Percentiles rank a stretch among this genome's conserved stretches.
Conservation (phyloP, 2,797 vertebrate species). For the Acropternis orthonyx region DNA sequence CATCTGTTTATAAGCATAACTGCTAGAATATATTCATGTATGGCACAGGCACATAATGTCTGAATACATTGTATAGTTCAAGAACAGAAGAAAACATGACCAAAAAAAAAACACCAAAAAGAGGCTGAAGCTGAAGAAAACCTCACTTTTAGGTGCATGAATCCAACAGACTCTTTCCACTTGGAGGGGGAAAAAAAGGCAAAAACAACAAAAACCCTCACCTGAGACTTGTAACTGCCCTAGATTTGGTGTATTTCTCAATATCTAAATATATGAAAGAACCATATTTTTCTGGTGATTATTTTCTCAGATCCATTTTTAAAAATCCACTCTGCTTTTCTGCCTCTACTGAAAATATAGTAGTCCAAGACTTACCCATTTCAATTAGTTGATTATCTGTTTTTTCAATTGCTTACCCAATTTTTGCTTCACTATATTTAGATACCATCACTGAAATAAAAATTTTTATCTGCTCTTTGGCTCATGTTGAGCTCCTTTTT, state of each 20-base stretch:
- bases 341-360: background rate
- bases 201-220: background rate
- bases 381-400: background rate
- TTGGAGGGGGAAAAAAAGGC: background rate
- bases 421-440: background rate
- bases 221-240: background rate
- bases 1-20: conserved; percentile 67
- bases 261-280: background rate
- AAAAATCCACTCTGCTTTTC: background rate
- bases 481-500: background rate
- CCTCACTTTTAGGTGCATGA: background rate
- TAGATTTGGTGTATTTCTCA: background rate
- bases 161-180: background rate
- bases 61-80: background rate
- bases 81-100: background rate
- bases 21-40: conserved; percentile 41
- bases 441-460: background rate
- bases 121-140: background rate
- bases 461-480: background rate
- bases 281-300: background rate
- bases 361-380: background rate
- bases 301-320: background rate
- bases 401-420: background rate
- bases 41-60: background rate
- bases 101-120: background rate